Evolutionary conservation across 2,888 invertebrate species (phyloP).

Genomic region (Elysia crispata): DNA sequence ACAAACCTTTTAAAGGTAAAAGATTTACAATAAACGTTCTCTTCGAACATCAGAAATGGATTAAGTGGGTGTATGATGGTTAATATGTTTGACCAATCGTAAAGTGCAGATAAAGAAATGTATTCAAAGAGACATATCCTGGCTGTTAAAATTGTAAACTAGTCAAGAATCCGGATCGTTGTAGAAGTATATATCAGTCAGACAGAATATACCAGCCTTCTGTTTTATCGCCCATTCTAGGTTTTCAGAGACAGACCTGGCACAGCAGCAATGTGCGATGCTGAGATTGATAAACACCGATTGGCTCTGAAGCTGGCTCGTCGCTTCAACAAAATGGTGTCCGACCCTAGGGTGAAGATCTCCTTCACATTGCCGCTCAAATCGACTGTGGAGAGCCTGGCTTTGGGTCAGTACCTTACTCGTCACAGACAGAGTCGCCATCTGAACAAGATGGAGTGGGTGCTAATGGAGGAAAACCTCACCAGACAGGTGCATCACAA

Average conservation of each 20-base stretch:
- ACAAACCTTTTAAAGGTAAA: too few species aligned
- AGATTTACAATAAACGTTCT: too few species aligned
- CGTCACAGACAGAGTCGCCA: slow-evolving; percentile 38
- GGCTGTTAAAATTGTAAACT: too few species aligned
- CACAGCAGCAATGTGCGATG: slow-evolving; percentile 50
- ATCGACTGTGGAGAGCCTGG: slow-evolving; percentile 49
- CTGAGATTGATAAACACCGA: slow-evolving; percentile 50
- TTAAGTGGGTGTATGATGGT: too few species aligned
- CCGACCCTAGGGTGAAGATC: slow-evolving; percentile 44
- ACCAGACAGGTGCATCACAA: slow-evolving; percentile 17
- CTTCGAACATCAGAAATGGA: too few species aligned
- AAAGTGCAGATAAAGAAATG: too few species aligned
- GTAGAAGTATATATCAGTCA: too few species aligned
- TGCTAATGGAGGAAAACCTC: slow-evolving; percentile 51
- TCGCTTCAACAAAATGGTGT: slow-evolving; percentile 50
- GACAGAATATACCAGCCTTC: too few species aligned
- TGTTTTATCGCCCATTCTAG: too few species aligned
- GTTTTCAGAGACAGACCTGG: slow-evolving; percentile 49
- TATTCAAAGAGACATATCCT: too few species aligned
- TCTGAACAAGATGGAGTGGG: slow-evolving; percentile 51
- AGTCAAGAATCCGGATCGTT: too few species aligned
- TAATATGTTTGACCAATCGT: too few species aligned
- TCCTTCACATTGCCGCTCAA: slow-evolving; percentile 49
- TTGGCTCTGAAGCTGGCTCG: slow-evolving; percentile 46
- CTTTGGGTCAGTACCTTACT: slow-evolving; percentile 42